Conservation (phyloP, 2,113 vertebrate genomes). For the Camelus dromedarius region DNA sequence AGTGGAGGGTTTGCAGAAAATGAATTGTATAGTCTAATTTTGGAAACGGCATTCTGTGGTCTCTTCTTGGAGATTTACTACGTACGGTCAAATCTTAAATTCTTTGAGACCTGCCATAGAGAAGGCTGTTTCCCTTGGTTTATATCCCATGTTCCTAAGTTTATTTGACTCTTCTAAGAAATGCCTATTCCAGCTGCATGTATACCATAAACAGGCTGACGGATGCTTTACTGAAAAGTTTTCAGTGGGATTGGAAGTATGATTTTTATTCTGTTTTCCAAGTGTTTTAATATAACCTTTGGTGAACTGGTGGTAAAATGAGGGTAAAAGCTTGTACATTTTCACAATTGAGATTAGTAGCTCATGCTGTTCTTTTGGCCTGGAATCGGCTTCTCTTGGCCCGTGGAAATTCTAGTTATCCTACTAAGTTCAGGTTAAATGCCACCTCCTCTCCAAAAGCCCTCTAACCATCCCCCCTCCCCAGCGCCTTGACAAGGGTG, state of each 20-base stretch:
- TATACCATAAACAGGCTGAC: not conserved
- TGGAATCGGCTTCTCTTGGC: not conserved
- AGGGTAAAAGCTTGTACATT: not conserved
- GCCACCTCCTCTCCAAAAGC: not conserved
- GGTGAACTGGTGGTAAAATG: not conserved
- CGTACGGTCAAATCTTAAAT: not conserved
- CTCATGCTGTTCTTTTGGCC: not conserved
- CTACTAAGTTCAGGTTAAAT: not conserved
- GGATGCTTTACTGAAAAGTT: not conserved
- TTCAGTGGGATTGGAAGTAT: not conserved
- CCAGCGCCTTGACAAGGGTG: not conserved
- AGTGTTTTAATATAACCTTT: not conserved
- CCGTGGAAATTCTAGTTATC: not conserved
- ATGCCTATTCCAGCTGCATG: not conserved
- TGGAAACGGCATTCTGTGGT: not conserved
- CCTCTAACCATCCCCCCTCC: not conserved
- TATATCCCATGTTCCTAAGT: not conserved
- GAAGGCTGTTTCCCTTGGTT: not conserved
- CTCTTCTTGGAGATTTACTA: not conserved
- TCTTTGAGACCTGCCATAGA: not conserved
- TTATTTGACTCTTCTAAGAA: constrained; percentile 26
- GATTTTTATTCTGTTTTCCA: not conserved
- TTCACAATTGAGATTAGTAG: not conserved
- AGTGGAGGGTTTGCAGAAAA: not conserved
- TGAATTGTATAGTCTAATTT: not conserved